phyloP scores from a whole-genome alignment of 2,888 invertebrate genomes.

The Nematopogon swammerdamellus region DNA sequence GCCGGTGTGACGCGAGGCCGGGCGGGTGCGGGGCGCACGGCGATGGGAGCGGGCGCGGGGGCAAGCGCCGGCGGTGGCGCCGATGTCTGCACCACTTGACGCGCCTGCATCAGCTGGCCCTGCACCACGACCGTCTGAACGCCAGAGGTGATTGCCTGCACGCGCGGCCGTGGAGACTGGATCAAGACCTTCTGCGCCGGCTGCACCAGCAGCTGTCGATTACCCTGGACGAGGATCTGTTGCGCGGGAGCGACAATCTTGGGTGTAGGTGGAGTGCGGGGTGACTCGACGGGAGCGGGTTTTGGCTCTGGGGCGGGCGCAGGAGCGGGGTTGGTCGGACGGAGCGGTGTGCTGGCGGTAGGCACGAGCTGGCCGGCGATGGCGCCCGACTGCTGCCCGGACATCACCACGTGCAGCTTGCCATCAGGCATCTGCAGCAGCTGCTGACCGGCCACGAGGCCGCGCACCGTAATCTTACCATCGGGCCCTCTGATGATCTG shows the following conservation, averaged over 20 bases:
- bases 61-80: conserved; percentile 16
- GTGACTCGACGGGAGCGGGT: background rate
- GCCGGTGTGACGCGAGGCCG: conserved; percentile 27
- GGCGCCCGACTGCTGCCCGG: conserved; percentile 57
- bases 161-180: conserved; percentile 14
- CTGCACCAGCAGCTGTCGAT: conserved; percentile 34
- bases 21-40: conserved; percentile 17
- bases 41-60: conserved; percentile 17
- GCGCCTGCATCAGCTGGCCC: conserved; percentile 21
- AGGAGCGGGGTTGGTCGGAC: conserved; percentile 25
- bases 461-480: conserved; percentile 89
- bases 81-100: conserved; percentile 13
- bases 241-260: conserved; percentile 14
- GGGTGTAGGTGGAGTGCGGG: conserved; percentile 3
- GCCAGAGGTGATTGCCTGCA: conserved; percentile 19
- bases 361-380: conserved; percentile 41
- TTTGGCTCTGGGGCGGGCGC: conserved; percentile 13
- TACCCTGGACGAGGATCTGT: conserved; percentile 26
- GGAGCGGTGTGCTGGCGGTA: conserved; percentile 33
- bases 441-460: conserved; percentile 89
- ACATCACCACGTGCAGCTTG: conserved; percentile 79
- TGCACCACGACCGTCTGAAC: conserved; percentile 39
- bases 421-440: conserved; percentile 92
- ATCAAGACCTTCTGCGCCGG: conserved; percentile 22
- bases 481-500: conserved; percentile 89